Conservation (phyloP, 2,797 vertebrate species). For the Centroberyx gerrardi region DNA sequence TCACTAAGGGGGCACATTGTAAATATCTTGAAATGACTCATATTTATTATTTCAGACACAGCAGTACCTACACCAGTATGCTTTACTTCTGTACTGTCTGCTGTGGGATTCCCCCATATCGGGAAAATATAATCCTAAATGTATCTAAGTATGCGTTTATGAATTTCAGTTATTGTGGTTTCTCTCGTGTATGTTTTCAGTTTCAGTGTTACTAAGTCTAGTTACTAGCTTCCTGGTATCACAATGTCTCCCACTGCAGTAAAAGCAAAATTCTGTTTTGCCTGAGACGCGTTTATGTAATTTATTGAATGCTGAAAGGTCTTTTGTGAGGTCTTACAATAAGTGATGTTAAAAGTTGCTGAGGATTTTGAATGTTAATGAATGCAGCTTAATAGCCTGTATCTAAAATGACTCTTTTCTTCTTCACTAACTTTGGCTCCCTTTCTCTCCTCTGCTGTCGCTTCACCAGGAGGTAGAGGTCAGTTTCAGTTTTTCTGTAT, state of each 20-base stretch:
- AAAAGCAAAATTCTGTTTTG: too few relatives aligned
- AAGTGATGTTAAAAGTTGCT: neutral
- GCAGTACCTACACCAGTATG: constrained; percentile 36
- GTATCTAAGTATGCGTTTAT: neutral
- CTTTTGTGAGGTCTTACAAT: too few relatives aligned
- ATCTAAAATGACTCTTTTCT: constrained; percentile 31
- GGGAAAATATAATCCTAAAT: neutral
- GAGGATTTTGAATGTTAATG: neutral
- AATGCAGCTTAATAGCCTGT: neutral
- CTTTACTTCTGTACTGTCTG: constrained; percentile 42
- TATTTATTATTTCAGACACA: constrained; percentile 63
- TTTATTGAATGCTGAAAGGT: too few relatives aligned
- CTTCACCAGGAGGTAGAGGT: constrained; percentile 94
- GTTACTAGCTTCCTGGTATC: neutral
- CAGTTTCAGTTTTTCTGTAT: constrained; percentile 81
- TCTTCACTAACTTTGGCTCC: constrained; percentile 71
- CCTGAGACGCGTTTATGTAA: too few relatives aligned
- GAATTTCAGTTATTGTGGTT: neutral
- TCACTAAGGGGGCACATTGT: constrained; percentile 52
- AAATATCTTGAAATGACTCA: constrained; percentile 66
- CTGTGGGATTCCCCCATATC: neutral
- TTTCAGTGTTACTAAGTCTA: neutral
- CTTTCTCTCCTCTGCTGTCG: constrained; percentile 75
- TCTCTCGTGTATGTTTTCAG: neutral
- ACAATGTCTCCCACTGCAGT: neutral